Base-by-base conservation (phyloP, 2,888 invertebrate genomes). In the Clanis bilineata region DNA sequence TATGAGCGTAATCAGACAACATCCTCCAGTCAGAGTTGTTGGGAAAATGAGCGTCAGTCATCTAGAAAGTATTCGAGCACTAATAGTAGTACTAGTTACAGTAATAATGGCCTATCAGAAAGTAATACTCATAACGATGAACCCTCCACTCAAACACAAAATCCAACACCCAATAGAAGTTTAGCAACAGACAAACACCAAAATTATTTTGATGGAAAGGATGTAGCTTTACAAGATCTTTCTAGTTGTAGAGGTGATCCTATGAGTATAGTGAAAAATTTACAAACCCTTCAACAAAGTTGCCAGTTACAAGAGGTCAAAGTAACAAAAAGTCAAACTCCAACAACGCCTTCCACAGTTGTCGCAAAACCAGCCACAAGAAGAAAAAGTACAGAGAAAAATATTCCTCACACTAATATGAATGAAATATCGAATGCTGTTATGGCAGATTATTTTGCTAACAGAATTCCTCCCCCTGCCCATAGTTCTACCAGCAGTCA, bases 211-310 rank as follows among this genome's bases (percentile, higher is more conserved):
- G 95, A 95, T 74, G 86, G 94, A 56, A 93, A 85, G 78, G 93
- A 93, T 75, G 92, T 90, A 74, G 93, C 94, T 32, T 86, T 95
- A 73, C 95, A 95, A 84, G 95, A 96, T 85, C 84, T 95, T 58
- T 95, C 95, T 62, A 95, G 95, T 79, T 95, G 95, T 80, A 90
- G 95, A 47, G 95, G 95, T 28, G 96, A 96, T 79, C 95, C 95
- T 3, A 95, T 95, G 95, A 95, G 94, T 76, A 95, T 95, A 76
- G 95, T 95, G 32, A 96, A 96, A 82, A 95, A 95, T 82, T 88
- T 95, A 69, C 94, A 94, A 83, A 94, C 91, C 59, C 77, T 94
- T 64, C 94, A 94, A 82, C 93, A 93, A 79, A 92, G 91, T 73
- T 94, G 94, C 79, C 93, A 94, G 76, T 78, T 93, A 71, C 93